Conservation (phyloP, 2,113 vertebrate genomes). For the Rhabdornis inornatus region DNA sequence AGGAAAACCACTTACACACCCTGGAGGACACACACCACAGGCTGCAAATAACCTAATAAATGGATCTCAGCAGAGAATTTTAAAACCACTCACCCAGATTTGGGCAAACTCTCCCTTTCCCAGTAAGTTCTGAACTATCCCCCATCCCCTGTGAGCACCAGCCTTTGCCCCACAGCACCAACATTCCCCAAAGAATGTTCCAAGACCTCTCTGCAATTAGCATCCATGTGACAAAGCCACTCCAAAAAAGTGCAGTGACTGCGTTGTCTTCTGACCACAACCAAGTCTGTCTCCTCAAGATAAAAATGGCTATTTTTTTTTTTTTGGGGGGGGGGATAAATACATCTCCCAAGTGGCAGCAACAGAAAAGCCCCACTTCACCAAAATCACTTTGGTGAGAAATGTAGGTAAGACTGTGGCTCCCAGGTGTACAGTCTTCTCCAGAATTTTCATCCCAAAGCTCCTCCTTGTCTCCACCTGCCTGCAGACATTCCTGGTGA, state of each 20-base stretch:
- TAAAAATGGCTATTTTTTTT: background rate
- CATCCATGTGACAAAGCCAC: background rate
- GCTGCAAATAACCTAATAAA: background rate
- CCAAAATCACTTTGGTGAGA: background rate
- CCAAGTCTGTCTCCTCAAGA: background rate
- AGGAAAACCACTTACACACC: background rate
- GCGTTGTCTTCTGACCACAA: background rate
- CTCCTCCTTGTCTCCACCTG: background rate
- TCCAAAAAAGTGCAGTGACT: background rate
- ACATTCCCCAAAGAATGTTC: background rate
- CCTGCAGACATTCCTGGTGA: background rate
- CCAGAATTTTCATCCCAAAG: background rate
- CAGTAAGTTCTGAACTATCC: background rate
- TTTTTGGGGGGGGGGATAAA: background rate
- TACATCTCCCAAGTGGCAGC: background rate
- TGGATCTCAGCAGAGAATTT: background rate
- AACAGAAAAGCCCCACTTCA: background rate
- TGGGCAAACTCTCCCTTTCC: background rate
- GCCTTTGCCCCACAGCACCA: background rate
- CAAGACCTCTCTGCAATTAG: background rate
- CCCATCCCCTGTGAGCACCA: background rate
- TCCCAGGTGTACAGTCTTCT: background rate
- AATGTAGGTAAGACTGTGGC: rapidly evolving
- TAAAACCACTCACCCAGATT: background rate
- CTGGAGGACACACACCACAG: background rate